Evolutionary conservation across 2,888 invertebrate genomes (phyloP).

Genomic region (Meliscaeva auricollis): DNA sequence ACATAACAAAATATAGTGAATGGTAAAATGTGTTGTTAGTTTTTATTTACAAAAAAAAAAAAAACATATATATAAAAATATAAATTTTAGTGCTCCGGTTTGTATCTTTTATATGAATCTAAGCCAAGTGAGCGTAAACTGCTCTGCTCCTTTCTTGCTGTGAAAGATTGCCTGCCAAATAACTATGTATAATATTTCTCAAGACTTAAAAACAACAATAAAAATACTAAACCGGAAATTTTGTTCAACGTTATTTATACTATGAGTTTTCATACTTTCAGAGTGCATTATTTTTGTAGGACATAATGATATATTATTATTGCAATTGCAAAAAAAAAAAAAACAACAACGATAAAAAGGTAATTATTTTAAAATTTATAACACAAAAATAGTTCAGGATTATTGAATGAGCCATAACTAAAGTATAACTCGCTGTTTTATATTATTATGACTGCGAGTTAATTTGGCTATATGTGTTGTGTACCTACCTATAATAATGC

Average conservation of each 20-base stretch:
- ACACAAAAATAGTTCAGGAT: constrained; percentile 78
- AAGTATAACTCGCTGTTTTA: neutral
- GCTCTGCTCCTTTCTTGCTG: constrained; percentile 36
- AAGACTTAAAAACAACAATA: constrained; percentile 34
- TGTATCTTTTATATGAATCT: constrained; percentile 45
- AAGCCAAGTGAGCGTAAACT: constrained; percentile 46
- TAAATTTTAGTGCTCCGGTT: constrained; percentile 55
- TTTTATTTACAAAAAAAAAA: constrained; percentile 10
- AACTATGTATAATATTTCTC: constrained; percentile 48
- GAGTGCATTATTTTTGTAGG: constrained; percentile 73
- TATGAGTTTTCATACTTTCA: constrained; percentile 60
- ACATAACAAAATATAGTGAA: constrained; percentile 14
- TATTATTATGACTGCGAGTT: constrained; percentile 4
- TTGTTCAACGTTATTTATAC: constrained; percentile 50
- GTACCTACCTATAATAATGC: neutral
- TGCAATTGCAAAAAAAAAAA: constrained; percentile 77
- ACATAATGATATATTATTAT: constrained; percentile 83
- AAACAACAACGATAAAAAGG: constrained; percentile 78
- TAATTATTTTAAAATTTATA: constrained; percentile 84
- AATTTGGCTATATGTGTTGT: constrained; percentile 17
- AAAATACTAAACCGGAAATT: constrained; percentile 68
- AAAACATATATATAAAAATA: constrained; percentile 2
- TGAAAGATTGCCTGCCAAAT: constrained; percentile 49
- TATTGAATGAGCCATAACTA: constrained; percentile 59
- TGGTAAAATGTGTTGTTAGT: constrained; percentile 32